Evolutionary conservation across 2,113 vertebrate species (phyloP), one percentile per base, ranked within the genome.

Genomic region (Mellivora capensis): DNA sequence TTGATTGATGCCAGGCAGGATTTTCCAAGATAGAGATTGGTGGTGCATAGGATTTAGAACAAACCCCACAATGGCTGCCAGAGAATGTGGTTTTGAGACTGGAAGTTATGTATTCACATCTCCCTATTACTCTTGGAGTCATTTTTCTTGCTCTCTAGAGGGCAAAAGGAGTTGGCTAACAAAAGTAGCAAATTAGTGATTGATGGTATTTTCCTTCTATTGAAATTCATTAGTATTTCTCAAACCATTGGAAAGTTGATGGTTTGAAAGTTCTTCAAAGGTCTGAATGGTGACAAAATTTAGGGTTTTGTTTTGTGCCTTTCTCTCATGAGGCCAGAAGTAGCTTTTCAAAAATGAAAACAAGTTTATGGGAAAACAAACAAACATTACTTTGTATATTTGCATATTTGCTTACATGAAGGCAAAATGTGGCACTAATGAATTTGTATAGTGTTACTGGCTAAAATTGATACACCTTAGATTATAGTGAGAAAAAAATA

Each of bases 21-120:
- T 85, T 97, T 98, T 95, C 90, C 90, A 96, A 98, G 94, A 82
- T 54, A 94, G 84, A 93, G 71, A 39, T 80, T 93, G 64, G 90
- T 93, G 69, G 89, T 97, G 49, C 59, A 2, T 34, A 67, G 79
- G 87, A n/a, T 87, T 97, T 97, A 94, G 94, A 97, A 85, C 57
- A 96, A 96, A 87, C 52, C 59, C 44, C 79, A 91, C 23, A 69
- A 2, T 57, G 52, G 14, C 27, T 96, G 93, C 84, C 93, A 97
- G 54, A n/a, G n/a, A 81, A 90, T 94, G 90, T 42, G 91, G 89
- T 97, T 97, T 97, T 49, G 76, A 90, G 92, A 93, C 67, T 1
- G 6, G 67, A 93, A 64, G 71, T 91, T 90, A 69, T 85, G 80
- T 42, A 88, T 87, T 96, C 74, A 90, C 84, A 74, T 95, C 74